Conservation (phyloP, 2,113 vertebrate genomes). For the Trematomus loennbergii region DNA sequence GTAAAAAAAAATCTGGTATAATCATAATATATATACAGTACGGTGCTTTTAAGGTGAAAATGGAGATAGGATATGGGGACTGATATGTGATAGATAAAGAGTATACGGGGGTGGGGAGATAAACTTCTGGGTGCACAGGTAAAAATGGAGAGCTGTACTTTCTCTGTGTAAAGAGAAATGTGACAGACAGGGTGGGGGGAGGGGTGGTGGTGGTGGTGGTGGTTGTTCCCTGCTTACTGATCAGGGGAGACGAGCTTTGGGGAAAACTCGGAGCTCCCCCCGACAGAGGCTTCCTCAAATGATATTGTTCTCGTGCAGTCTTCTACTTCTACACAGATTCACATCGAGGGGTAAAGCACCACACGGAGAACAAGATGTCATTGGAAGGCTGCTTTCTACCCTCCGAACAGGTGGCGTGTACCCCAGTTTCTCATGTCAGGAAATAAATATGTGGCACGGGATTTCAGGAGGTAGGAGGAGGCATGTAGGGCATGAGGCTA, state of each 20-base stretch:
- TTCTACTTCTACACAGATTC: constrained; percentile 75
- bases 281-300: constrained; percentile 63
- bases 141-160: constrained; percentile 75
- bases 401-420: constrained; percentile 57
- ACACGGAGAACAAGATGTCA: constrained; percentile 69
- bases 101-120: constrained; percentile 61
- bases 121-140: constrained; percentile 73
- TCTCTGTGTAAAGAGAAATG: constrained; percentile 65
- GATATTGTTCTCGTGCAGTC: constrained; percentile 71
- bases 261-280: constrained; percentile 27
- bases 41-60: constrained; percentile 81
- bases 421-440: constrained; percentile 66
- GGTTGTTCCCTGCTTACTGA: constrained; percentile 67
- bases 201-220: constrained; percentile 16
- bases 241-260: constrained; percentile 23
- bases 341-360: constrained; percentile 71
- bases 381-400: constrained; percentile 62
- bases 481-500: constrained; percentile 76
- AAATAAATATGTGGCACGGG: constrained; percentile 81
- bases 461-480: constrained; percentile 76
- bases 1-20: constrained; percentile 84
- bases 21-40: constrained; percentile 85
- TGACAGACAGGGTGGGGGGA: constrained; percentile 42
- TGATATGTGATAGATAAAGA: constrained; percentile 76
- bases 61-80: constrained; percentile 71